These are phyloP conservation scores for Orcinus orca DNA, from an alignment of 2,113 vertebrate genomes.

Conservation along the genomic window DNA sequence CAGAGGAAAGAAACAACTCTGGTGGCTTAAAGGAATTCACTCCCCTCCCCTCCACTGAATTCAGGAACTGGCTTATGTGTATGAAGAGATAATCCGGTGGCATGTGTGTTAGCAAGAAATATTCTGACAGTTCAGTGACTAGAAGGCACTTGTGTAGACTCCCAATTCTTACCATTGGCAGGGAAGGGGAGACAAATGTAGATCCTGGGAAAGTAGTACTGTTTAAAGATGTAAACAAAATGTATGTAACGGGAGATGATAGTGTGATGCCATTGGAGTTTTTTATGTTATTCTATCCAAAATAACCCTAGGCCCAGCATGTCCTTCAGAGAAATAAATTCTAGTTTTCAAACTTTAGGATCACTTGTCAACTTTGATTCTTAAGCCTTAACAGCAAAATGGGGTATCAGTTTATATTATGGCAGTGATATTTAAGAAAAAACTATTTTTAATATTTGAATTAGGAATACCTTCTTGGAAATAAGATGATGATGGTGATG, in stretches of 20 bases:
- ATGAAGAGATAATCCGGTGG: not conserved
- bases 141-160: not conserved
- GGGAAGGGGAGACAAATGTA: not conserved
- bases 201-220: not conserved
- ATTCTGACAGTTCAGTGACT: not conserved
- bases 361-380: not conserved
- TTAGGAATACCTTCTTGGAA: not conserved
- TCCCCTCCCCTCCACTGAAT: not conserved
- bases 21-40: not conserved
- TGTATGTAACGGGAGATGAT: not conserved
- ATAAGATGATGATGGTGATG: not conserved
- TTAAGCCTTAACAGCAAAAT: not conserved
- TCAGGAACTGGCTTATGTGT: not conserved
- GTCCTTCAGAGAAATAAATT: not conserved
- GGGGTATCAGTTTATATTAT: not conserved
- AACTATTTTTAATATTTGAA: not conserved
- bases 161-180: not conserved
- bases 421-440: not conserved
- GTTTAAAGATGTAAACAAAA: not conserved
- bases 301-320: not conserved
- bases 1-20: not conserved
- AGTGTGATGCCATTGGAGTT: not conserved
- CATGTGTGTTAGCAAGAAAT: not conserved
- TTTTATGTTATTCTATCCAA: not conserved
- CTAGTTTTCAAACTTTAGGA: not conserved